Conservation (phyloP, 2,888 invertebrate species). For the Patella depressa region DNA sequence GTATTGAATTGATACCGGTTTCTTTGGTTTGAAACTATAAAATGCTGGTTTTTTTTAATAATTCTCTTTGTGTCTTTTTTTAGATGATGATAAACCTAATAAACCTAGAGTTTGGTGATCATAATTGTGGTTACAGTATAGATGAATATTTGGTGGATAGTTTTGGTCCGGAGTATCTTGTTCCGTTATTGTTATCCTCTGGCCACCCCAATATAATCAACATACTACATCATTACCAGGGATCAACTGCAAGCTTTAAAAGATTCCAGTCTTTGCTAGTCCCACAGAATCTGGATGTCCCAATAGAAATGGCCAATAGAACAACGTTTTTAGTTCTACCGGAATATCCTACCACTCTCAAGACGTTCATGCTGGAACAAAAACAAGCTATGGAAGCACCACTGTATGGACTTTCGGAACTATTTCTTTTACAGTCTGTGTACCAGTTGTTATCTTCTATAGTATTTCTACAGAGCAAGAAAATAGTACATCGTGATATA, state of each 20-base stretch:
- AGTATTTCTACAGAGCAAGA: slow-evolving; percentile 36
- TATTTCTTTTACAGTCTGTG: slow-evolving; percentile 39
- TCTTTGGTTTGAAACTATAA: too few relatives aligned
- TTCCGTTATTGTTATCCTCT: slow-evolving; percentile 29
- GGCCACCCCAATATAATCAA: slow-evolving; percentile 42
- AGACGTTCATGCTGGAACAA: slow-evolving; percentile 31
- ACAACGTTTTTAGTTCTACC: slow-evolving; percentile 48
- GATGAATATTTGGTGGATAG: slow-evolving; percentile 31
- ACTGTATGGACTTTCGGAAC: slow-evolving; percentile 27
- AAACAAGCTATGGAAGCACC: slow-evolving; percentile 18
- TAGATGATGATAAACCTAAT: slow-evolving; percentile 45
- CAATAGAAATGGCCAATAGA: slow-evolving; percentile 39
- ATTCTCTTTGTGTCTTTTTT: slow-evolving; percentile 16
- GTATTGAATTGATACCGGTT: too few relatives aligned
- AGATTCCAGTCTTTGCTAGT: slow-evolving; percentile 38
- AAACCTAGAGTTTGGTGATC: slow-evolving; percentile 27
- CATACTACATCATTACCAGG: slow-evolving; percentile 43
- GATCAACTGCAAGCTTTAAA: slow-evolving; percentile 43
- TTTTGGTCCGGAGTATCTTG: slow-evolving; percentile 39
- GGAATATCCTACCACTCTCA: slow-evolving; percentile 40
- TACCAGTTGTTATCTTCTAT: slow-evolving; percentile 49
- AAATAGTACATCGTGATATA: slow-evolving; percentile 47
- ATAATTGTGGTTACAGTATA: slow-evolving; percentile 34
- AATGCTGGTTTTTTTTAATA: background rate
- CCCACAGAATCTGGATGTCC: slow-evolving; percentile 33